phyloP scores from a whole-genome alignment of 2,888 invertebrate genomes.

The Psococerastis gibbosa region DNA sequence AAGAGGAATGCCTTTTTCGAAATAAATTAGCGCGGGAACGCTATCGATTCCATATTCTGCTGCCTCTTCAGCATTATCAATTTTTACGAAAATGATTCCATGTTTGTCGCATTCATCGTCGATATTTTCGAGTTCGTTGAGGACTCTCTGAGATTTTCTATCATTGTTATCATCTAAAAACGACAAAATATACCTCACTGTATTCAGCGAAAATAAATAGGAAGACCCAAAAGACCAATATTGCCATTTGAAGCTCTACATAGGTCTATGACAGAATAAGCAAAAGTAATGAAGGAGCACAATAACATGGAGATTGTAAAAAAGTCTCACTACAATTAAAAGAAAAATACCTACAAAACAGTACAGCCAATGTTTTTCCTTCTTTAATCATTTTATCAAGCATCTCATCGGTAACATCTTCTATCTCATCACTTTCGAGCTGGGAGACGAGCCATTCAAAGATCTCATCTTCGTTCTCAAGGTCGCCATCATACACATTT shows the following conservation, averaged over 20 bases:
- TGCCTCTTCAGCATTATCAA: slow-evolving; percentile 77
- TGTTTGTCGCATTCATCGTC: slow-evolving; percentile 81
- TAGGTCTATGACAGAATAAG: slow-evolving; percentile 1
- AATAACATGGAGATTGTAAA: neutral
- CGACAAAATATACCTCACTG: no score
- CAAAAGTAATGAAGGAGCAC: no score
- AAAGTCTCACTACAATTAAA: neutral
- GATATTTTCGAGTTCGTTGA: slow-evolving; percentile 80
- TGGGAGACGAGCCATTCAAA: slow-evolving; percentile 75
- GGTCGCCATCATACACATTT: slow-evolving; percentile 76
- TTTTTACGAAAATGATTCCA: slow-evolving; percentile 81
- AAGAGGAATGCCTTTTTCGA: slow-evolving; percentile 28
- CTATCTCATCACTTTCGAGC: slow-evolving; percentile 81
- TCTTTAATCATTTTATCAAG: slow-evolving; percentile 73
- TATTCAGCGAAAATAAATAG: slow-evolving; percentile 14
- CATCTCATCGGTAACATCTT: slow-evolving; percentile 90
- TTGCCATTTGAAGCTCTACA: slow-evolving; percentile 1
- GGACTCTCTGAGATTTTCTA: slow-evolving; percentile 62
- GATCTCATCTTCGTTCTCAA: slow-evolving; percentile 76
- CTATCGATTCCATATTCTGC: slow-evolving; percentile 80
- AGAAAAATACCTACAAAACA: slow-evolving; percentile 70
- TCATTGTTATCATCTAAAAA: slow-evolving; percentile 71
- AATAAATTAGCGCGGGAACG: slow-evolving; percentile 65
- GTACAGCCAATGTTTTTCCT: slow-evolving; percentile 71
- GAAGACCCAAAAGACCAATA: slow-evolving; percentile 12